Evolutionary conservation across 35 echinoderm and acorn worm genomes (phyloP), one percentile per base, ranked within the genome.

Genomic region (Eucidaris tribuloides): DNA sequence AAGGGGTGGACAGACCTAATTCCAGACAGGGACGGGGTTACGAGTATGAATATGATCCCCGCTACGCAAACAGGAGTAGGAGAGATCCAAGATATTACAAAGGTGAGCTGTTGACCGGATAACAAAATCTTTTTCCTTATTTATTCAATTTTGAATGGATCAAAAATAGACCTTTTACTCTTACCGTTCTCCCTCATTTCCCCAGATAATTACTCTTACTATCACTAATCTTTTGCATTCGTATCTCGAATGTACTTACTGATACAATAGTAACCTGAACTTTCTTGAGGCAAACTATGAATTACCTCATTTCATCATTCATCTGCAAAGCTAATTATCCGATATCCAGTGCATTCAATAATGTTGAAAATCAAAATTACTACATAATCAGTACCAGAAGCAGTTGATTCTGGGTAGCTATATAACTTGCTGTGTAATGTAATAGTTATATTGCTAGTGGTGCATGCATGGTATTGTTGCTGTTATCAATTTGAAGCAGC

Each of bases 41-140:
- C 32, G 77, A 86, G 25, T 84, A 91, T 31, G 71, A 60, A 17
- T 81, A 81, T 76, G 85, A 88, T 33, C 56, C 49, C 23, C 83
- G 78, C 35, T 80, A 84, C 56, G 65, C 46, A 52, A 66, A 68
- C 2, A 39, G 74, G 25, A 57, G 57, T 7, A 82, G 63, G 63
- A 72, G 28, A 36, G 78, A 89, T 82, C 79, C 65, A 19, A 76
- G 64, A 19, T 45, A 86, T 32, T 78, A 78, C 39, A 27, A 36
- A 74, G 68, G 68, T 74, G 44, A 3, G 68, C 41, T 44, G 44
- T 44, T 42, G 77, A 50, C 29, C 34, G 42, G 35, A 31, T 56
- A 3, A 14, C 46, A 7, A 7, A 23, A 20, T 32, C 28, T 58
- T 15, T 24, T 46, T 35, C 43, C 11, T 66, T 46, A 22, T 44